Conservation (phyloP, 2,888 invertebrate species). For the Conchocele bisecta region DNA sequence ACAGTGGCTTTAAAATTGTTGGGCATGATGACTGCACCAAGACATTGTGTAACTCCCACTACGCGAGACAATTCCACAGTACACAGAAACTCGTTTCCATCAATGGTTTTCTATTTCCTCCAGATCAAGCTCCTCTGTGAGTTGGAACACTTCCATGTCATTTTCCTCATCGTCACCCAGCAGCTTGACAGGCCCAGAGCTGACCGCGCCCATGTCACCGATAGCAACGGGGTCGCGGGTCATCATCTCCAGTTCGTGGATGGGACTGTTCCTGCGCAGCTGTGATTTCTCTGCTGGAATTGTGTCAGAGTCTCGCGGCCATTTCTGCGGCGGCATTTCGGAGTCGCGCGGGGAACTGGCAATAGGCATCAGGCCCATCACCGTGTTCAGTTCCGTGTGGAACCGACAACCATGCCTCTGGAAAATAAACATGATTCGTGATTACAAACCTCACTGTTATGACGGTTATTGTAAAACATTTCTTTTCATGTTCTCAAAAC, state of each 20-base stretch:
- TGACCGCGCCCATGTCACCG: slow-evolving; percentile 33
- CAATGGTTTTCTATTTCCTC: slow-evolving; percentile 80
- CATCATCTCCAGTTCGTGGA: slow-evolving; percentile 17
- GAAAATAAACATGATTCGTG: too few species aligned
- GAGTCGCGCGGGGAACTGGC: slow-evolving; percentile 79
- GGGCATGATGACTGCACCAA: too few species aligned
- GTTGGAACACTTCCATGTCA: slow-evolving; percentile 71
- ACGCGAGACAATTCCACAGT: background rate
- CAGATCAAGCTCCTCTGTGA: slow-evolving; percentile 76
- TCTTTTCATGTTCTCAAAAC: too few species aligned
- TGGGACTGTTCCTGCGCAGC: background rate
- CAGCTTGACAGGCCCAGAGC: slow-evolving; percentile 63
- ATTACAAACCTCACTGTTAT: too few species aligned
- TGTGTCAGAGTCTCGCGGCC: background rate
- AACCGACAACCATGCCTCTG: slow-evolving; percentile 63
- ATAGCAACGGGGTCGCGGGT: slow-evolving; percentile 47
- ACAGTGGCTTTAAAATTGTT: too few species aligned
- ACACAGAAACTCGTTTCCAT: background rate
- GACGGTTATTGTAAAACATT: too few species aligned
- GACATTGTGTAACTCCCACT: too few species aligned
- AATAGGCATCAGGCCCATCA: slow-evolving; percentile 75
- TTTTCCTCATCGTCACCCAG: slow-evolving; percentile 67
- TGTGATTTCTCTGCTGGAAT: background rate
- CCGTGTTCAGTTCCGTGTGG: slow-evolving; percentile 63
- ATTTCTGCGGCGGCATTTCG: slow-evolving; percentile 57